These are phyloP conservation scores for Platyura marginata DNA, from an alignment of 1,140 invertebrate genomes.

Conservation along the genomic window DNA sequence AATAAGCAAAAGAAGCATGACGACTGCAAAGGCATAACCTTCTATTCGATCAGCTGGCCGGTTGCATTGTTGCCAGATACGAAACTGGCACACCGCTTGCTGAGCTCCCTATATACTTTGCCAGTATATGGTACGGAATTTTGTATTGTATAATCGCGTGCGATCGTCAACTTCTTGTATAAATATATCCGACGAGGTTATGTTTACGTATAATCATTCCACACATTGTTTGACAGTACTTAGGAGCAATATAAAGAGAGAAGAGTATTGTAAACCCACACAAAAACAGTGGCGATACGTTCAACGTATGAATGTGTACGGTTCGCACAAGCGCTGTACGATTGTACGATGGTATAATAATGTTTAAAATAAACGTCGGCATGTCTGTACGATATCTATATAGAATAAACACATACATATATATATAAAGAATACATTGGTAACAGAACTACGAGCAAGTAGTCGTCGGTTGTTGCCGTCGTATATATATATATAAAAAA, in stretches of 20 bases:
- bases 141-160: neutral
- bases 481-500: neutral
- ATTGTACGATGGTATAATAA: neutral
- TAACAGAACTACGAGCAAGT: neutral
- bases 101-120: neutral
- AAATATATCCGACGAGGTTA: neutral
- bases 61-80: neutral
- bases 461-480: neutral
- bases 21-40: neutral
- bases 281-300: neutral
- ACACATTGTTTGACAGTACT: neutral
- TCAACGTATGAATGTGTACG: neutral
- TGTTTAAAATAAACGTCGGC: neutral
- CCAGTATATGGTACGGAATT: neutral
- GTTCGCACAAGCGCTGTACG: neutral
- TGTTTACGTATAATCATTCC: neutral
- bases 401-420: neutral
- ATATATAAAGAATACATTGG: neutral
- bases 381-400: no score
- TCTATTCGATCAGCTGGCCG: neutral
- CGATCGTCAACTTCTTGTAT: neutral
- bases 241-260: neutral
- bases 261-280: neutral
- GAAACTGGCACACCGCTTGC: neutral
- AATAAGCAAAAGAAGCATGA: neutral